Evolutionary conservation across 2,113 vertebrate species (phyloP).

Genomic region (Pomatorhinus ruficollis): DNA sequence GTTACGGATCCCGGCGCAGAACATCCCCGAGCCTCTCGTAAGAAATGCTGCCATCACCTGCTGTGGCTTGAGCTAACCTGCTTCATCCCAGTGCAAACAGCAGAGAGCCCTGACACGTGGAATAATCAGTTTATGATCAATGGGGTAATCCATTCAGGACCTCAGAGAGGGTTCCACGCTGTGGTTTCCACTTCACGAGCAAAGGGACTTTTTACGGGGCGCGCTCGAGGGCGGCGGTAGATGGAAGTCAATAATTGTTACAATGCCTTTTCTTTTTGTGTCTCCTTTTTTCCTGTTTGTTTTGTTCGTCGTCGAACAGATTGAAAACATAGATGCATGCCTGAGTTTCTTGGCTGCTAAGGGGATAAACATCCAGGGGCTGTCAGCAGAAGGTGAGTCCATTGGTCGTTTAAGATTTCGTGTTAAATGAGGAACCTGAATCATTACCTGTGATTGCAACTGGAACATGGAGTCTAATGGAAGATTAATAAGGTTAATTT

Average conservation of each 20-base stretch:
- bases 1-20: not conserved
- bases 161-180: not conserved
- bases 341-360: conserved; percentile 98
- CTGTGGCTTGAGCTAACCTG: not conserved
- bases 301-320: conserved; percentile 71
- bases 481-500: not conserved
- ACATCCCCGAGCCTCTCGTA: not conserved
- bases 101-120: not conserved
- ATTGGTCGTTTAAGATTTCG: not conserved
- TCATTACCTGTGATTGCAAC: not conserved
- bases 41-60: not conserved
- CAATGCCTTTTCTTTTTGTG: not conserved
- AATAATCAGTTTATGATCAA: not conserved
- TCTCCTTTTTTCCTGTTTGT: not conserved
- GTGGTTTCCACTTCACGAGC: not conserved
- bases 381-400: conserved; percentile 95
- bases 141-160: not conserved
- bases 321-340: conserved; percentile 98
- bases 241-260: not conserved
- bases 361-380: conserved; percentile 98
- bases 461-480: not conserved
- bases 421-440: not conserved
- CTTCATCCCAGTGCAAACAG: not conserved
- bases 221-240: not conserved
- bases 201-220: not conserved